A percentile compares a stretch with the other conserved stretches of the same genome.
These are phyloP conservation scores for Lepidurus apus DNA, from an alignment of 1,140 invertebrate species.

Conservation along the genomic window DNA sequence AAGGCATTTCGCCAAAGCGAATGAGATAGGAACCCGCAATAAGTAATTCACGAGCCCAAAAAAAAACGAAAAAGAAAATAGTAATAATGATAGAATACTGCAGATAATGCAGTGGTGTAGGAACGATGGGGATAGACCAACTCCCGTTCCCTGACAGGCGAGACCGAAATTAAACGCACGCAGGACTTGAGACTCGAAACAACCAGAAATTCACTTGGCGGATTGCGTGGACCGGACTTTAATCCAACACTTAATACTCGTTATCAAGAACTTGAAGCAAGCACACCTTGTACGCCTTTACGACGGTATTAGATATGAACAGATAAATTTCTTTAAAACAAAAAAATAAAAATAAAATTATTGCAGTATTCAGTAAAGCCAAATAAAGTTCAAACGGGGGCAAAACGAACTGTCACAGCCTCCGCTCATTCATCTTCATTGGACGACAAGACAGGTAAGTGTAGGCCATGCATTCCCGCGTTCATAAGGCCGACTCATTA, in stretches of 20 bases:
- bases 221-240: neutral
- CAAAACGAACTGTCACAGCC: neutral
- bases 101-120: neutral
- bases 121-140: neutral
- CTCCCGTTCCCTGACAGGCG: neutral
- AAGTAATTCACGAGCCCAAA: neutral
- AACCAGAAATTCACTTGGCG: neutral
- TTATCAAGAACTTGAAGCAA: neutral
- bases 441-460: conserved; percentile 13
- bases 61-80: neutral
- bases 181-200: neutral
- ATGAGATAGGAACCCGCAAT: neutral
- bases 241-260: neutral
- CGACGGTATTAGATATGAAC: neutral
- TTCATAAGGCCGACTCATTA: neutral
- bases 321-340: neutral
- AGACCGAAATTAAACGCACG: neutral
- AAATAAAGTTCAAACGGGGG: neutral
- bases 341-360: neutral
- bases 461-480: neutral
- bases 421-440: neutral
- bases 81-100: neutral
- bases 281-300: neutral
- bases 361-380: neutral
- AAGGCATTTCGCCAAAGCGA: conserved; percentile 2